Base-by-base conservation (phyloP, 2,113 vertebrate species). In the Ciconia boyciana region DNA sequence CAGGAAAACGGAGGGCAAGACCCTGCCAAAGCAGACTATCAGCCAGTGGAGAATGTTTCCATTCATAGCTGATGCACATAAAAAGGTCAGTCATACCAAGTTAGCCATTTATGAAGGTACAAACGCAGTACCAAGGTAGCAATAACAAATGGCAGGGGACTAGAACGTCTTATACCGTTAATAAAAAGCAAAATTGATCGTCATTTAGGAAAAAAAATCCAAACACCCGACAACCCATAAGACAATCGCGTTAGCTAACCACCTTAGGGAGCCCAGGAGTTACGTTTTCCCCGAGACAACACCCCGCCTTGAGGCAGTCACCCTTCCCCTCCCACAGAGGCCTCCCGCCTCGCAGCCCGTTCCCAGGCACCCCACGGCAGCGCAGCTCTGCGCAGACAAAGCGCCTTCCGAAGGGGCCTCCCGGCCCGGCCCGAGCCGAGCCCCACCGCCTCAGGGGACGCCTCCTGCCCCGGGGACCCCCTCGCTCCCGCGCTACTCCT, bases 401-500 rank as follows among this genome's bases (percentile, higher is more conserved):
- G 39, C 39, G 39, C 39, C 65, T n/a, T 14, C 39, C 6, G 17
- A 20, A 31, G 39, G 16, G 19, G 76, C 15, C 15, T n/a, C 13
- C 9, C 12, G 5, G 57, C 18, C 24, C 9, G 1, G 12, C 22
- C 39, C 8, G 39, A 39, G 9, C n/a, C 13, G 17, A 36, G 34
- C 21, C 8, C 3, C 8, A 11, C 17, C 25, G 22, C 32, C 5
- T 6, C 28, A 26, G 7, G 10, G 12, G 10, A 14, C 17, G 5
- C 7, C 41, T 41, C 13, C 48, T 3, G 13, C 1, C 13, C 6
- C 16, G 10, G 3, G 36, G 19, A 46, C 25, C 34, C 34, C 31
- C 43, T 32, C 14, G 1, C 61, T 3, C 11, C 26, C 7, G 29
- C 28, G 3, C 65, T 11, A 8, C 11, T 7, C n/a, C 4, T 6